phyloP scores from a whole-genome alignment of 2,888 invertebrate genomes.

The Sycophila texana region DNA sequence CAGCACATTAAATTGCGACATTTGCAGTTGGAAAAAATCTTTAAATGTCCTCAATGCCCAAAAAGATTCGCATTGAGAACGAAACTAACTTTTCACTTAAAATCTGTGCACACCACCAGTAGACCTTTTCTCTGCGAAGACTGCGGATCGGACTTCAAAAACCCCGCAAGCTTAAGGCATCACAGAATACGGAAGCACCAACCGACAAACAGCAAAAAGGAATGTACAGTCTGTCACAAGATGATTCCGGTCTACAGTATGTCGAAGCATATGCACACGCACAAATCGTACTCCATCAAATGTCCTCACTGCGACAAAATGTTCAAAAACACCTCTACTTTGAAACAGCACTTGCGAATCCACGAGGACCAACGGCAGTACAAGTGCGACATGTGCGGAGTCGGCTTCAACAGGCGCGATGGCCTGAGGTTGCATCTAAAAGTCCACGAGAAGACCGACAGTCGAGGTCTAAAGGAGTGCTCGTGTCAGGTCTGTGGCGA shows the following conservation, averaged over 20 bases:
- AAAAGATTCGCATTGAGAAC: slow-evolving; percentile 74
- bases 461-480: slow-evolving; percentile 72
- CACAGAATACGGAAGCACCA: slow-evolving; percentile 73
- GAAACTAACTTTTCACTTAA: slow-evolving; percentile 72
- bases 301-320: slow-evolving; percentile 74
- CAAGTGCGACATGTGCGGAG: slow-evolving; percentile 72
- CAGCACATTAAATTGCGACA: slow-evolving; percentile 72
- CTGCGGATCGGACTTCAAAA: slow-evolving; percentile 74
- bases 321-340: slow-evolving; percentile 73
- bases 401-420: slow-evolving; percentile 73
- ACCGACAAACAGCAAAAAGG: slow-evolving; percentile 70
- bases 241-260: slow-evolving; percentile 73
- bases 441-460: slow-evolving; percentile 72
- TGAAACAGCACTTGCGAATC: slow-evolving; percentile 73
- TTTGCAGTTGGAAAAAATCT: slow-evolving; percentile 73
- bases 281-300: slow-evolving; percentile 72
- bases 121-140: slow-evolving; percentile 73
- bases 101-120: slow-evolving; percentile 71
- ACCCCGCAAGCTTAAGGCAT: slow-evolving; percentile 72
- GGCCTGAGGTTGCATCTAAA: slow-evolving; percentile 71
- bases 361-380: slow-evolving; percentile 74
- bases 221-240: slow-evolving; percentile 71
- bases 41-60: slow-evolving; percentile 72
- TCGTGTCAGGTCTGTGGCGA: slow-evolving; percentile 73
- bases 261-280: slow-evolving; percentile 75